These are phyloP conservation scores for Pogonophryne albipinna DNA, from an alignment of 2,797 vertebrate species.

Conservation along the genomic window DNA sequence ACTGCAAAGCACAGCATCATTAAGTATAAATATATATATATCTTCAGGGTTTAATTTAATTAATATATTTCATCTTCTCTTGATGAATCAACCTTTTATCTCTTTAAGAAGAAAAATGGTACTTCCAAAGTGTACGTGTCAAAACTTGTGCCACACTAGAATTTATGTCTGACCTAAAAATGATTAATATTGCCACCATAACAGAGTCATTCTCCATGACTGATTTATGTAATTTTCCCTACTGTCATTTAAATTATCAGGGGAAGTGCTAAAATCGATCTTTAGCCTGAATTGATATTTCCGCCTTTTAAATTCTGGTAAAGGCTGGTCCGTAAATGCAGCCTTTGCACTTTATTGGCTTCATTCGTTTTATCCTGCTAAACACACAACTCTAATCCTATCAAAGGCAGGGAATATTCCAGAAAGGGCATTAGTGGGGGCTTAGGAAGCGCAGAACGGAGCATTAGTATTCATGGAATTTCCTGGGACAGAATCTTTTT, in stretches of 20 bases:
- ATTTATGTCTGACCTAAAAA: constrained; percentile 65
- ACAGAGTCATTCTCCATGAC: constrained; percentile 60
- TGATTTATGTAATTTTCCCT: constrained; percentile 69
- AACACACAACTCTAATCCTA: constrained; percentile 81
- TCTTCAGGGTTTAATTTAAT: constrained; percentile 61
- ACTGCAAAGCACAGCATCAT: constrained; percentile 51
- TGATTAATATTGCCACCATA: constrained; percentile 69
- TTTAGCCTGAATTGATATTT: constrained; percentile 69
- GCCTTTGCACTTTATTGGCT: constrained; percentile 76
- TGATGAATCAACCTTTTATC: constrained; percentile 59
- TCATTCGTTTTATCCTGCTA: constrained; percentile 68
- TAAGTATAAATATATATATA: constrained; percentile 25
- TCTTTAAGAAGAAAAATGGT: constrained; percentile 57
- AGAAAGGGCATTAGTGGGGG: constrained; percentile 68
- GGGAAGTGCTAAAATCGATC: constrained; percentile 63
- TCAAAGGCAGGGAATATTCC: constrained; percentile 72
- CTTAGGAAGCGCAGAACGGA: constrained; percentile 43
- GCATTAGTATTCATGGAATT: constrained; percentile 80
- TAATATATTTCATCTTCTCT: constrained; percentile 65
- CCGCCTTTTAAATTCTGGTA: constrained; percentile 61
- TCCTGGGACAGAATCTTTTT: constrained; percentile 46
- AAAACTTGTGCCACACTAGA: constrained; percentile 53
- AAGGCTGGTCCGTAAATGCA: constrained; percentile 62
- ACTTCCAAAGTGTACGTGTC: constrained; percentile 42
- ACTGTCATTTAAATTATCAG: constrained; percentile 63